phyloP scores from a whole-genome alignment of 2,888 invertebrate genomes.

The Netelia melanura region DNA sequence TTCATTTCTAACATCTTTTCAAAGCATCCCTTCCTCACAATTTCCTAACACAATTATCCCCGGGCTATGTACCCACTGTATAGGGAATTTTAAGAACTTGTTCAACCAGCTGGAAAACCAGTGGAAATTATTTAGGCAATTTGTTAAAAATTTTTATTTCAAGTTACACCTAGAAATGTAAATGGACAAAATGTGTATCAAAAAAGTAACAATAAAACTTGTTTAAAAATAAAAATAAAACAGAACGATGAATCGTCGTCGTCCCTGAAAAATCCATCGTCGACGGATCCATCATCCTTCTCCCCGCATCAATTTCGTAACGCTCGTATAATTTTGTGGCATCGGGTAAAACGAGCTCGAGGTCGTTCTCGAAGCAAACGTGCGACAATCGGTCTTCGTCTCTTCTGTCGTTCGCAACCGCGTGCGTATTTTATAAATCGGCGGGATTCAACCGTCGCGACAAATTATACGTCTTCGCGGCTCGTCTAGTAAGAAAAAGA shows the following conservation, averaged over 20 bases:
- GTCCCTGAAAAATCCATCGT: slow-evolving; percentile 18
- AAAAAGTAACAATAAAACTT: no score
- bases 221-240: no score
- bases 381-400: background rate
- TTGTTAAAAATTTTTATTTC: no score
- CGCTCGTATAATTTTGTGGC: slow-evolving; percentile 58
- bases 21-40: no score
- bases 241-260: background rate
- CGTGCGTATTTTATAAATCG: background rate
- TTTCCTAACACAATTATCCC: no score
- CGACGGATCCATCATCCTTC: slow-evolving; percentile 4
- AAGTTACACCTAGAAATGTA: no score
- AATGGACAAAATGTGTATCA: no score
- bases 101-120: no score
- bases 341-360: slow-evolving; percentile 63
- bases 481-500: slow-evolving; percentile 13
- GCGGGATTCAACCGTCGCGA: slow-evolving; percentile 30
- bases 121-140: no score
- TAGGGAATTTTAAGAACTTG: background rate
- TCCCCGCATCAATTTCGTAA: slow-evolving; percentile 55
- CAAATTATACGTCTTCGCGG: slow-evolving; percentile 43
- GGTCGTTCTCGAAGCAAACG: slow-evolving; percentile 29
- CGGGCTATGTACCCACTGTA: no score
- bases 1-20: no score
- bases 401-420: background rate